phyloP scores from a whole-genome alignment of 1,140 invertebrate genomes.

The Bombus confusus region DNA sequence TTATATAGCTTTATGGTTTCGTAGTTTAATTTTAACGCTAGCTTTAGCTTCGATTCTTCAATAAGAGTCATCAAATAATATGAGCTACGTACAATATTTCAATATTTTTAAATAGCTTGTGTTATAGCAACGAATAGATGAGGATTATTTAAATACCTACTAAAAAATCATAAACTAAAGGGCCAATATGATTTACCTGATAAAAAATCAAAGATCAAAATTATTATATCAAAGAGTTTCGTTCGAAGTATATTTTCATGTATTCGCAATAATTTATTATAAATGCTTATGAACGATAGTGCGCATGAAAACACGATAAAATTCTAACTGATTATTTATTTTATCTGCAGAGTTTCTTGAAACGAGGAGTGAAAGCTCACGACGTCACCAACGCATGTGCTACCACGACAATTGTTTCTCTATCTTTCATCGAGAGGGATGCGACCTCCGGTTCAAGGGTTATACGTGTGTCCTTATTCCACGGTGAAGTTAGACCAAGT shows the following conservation, averaged over 20 bases:
- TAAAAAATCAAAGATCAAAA: too few relatives aligned
- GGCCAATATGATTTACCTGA: too few relatives aligned
- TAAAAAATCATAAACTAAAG: too few relatives aligned
- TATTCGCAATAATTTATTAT: too few relatives aligned
- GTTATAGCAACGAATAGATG: too few relatives aligned
- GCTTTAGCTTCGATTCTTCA: not conserved
- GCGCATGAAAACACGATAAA: not conserved
- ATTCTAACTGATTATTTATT: not conserved
- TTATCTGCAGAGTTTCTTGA: not conserved
- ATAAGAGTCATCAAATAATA: not conserved
- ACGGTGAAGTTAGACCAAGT: constrained; percentile 56
- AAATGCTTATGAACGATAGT: not conserved
- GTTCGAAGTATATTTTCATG: too few relatives aligned
- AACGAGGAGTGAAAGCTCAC: constrained; percentile 50
- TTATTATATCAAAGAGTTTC: too few relatives aligned
- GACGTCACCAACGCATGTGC: constrained; percentile 65
- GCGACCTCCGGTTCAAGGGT: constrained; percentile 54
- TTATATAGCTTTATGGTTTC: not conserved
- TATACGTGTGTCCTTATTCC: constrained; percentile 31
- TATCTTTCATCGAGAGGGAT: constrained; percentile 50
- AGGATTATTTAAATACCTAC: too few relatives aligned
- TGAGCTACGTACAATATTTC: not conserved
- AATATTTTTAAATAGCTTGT: too few relatives aligned
- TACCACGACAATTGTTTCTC: constrained; percentile 32
- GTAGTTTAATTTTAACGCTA: not conserved